Conservation (phyloP, 1,140 invertebrate species). For the Diabrotica virgifera region DNA sequence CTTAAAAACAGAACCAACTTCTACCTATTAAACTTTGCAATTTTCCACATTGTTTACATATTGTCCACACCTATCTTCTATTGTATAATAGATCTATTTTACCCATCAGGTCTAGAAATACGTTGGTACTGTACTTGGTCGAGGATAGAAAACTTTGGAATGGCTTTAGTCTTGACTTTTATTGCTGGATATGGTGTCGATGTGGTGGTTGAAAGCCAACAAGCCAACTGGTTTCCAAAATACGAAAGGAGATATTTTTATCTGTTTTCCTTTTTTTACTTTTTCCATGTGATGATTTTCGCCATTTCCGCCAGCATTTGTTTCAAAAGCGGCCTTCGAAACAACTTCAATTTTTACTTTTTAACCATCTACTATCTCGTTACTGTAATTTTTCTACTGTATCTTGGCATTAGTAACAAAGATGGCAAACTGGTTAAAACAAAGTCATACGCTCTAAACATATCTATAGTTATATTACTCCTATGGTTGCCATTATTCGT, state of each 20-base stretch:
- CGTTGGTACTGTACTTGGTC: constrained; percentile 24
- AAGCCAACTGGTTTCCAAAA: constrained; percentile 8
- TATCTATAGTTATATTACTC: constrained; percentile 11
- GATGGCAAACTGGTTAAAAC: background rate
- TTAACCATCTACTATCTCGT: constrained; percentile 9
- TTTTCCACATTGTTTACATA: constrained; percentile 23
- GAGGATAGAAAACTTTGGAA: constrained; percentile 23
- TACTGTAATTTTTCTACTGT: background rate
- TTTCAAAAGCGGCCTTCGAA: constrained; percentile 6
- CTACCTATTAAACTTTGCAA: constrained; percentile 26
- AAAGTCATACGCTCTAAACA: constrained; percentile 4
- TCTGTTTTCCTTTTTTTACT: constrained; percentile 15
- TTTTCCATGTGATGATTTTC: background rate
- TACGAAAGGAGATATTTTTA: constrained; percentile 4
- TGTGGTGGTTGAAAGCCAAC: background rate
- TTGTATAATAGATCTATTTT: constrained; percentile 23
- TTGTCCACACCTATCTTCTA: constrained; percentile 13
- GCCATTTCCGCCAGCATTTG: constrained; percentile 7
- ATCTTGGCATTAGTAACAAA: constrained; percentile 5
- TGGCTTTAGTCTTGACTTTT: constrained; percentile 20
- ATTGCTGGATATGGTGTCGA: constrained; percentile 20
- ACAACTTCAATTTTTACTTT: constrained; percentile 16
- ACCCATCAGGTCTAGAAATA: constrained; percentile 8
- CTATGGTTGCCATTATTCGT: constrained; percentile 22
- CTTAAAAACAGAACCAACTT: constrained; percentile 26